These are phyloP conservation scores for Callyntrura sp. DNA, from an alignment of 2,888 invertebrate species.

Conservation along the genomic window DNA sequence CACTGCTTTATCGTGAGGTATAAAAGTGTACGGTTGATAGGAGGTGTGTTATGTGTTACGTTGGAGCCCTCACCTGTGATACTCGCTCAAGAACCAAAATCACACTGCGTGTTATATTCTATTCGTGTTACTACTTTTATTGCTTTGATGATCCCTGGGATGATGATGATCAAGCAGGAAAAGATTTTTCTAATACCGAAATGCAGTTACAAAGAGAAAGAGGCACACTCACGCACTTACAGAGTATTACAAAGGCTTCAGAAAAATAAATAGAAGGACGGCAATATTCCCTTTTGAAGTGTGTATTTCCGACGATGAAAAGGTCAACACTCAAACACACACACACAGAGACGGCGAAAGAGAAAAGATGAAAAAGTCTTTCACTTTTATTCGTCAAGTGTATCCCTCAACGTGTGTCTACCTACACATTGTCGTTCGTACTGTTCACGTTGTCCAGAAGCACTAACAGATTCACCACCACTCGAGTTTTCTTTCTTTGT, in stretches of 20 bases:
- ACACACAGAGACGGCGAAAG: slow-evolving; percentile 17
- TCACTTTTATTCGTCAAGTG: slow-evolving; percentile 22
- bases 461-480: slow-evolving; percentile 44
- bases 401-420: slow-evolving; percentile 28
- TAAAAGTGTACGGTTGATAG: slow-evolving; percentile 10
- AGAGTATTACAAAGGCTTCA: slow-evolving; percentile 9
- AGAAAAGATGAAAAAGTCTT: slow-evolving; percentile 44
- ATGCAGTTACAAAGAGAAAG: background rate
- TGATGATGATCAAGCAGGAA: slow-evolving; percentile 26
- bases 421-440: background rate
- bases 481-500: slow-evolving; percentile 27
- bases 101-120: slow-evolving; percentile 56
- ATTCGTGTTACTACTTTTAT: slow-evolving; percentile 54
- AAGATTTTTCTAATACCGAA: slow-evolving; percentile 31
- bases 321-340: slow-evolving; percentile 40
- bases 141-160: slow-evolving; percentile 52
- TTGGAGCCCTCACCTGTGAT: slow-evolving; percentile 44
- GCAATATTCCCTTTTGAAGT: slow-evolving; percentile 49
- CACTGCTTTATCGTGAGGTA: slow-evolving; percentile 30
- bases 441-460: slow-evolving; percentile 48
- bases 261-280: slow-evolving; percentile 58
- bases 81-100: slow-evolving; percentile 51
- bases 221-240: background rate
- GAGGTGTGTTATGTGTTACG: slow-evolving; percentile 15
- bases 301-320: slow-evolving; percentile 43